Base-by-base conservation (phyloP, 1,140 invertebrate species). In the Solenopsis fugax region DNA sequence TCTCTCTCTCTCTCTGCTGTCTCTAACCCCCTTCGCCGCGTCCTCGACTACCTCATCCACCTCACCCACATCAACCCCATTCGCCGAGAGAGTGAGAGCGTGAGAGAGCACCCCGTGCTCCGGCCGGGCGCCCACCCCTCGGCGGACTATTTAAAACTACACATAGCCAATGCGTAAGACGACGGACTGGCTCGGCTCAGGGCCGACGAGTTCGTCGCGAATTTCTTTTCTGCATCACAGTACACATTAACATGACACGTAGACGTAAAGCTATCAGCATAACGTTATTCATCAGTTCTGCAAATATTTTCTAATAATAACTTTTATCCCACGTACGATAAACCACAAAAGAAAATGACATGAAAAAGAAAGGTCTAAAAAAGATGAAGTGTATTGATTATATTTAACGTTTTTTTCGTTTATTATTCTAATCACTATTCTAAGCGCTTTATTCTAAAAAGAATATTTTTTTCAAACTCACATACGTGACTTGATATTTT, bases 71-170 rank as follows among this genome's bases (percentile, higher is more conserved):
- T 91, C 89, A 90, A 90, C 89, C 86, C 86, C 89, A 86, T 90
- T 77, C 89, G 69, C 54, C 64, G 78, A 85, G 89, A 90, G 87
- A 81, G 65, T 34, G 85, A 86, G 78, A 89, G 76, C 87, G 76
- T 62, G 84, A 85, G 82, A 88, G 88, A 86, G 56, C 75, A 86
- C 89, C 80, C 87, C 84, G 69, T 89, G 60, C 88, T 60, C 71
- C 52, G 77, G 29, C 78, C 85, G 64, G 82, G 54, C 86, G 82
- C 72, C 91, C 92, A 93, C 93, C 91, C 84, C 93, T 93, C 89
- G 88, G 64, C 78, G 92, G 93, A 94, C 93, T 95, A 95, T 95
- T 95, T 95, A 95, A 95, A 95, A 95, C 93, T 95, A 95, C 93
- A 93, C 94, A 93, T 85, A 73, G 75, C 82, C 54, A 72, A 60